These are phyloP conservation scores for Geranospiza caerulescens DNA, from an alignment of 2,797 vertebrate genomes.

Conservation along the genomic window DNA sequence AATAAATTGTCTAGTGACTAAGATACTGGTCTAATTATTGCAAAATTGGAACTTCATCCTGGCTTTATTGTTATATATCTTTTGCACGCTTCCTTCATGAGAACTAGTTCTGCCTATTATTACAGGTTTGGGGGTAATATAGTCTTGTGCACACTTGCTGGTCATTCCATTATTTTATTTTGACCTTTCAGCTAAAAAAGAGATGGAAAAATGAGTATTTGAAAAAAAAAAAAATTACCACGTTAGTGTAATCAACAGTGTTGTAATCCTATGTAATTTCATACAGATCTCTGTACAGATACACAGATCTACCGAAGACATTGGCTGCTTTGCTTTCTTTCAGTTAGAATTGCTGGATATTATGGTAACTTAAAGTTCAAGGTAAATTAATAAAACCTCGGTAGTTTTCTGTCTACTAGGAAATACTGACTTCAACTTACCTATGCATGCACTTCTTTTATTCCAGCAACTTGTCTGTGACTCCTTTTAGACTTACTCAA, in stretches of 20 bases:
- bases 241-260: neutral
- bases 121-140: neutral
- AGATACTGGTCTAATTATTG: neutral
- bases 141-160: neutral
- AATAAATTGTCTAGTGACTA: neutral
- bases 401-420: neutral
- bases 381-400: neutral
- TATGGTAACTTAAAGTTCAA: neutral
- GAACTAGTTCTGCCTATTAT: neutral
- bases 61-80: neutral
- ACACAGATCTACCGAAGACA: neutral
- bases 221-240: neutral
- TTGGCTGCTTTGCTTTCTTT: neutral
- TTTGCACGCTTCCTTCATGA: neutral
- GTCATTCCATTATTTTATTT: neutral
- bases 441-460: neutral
- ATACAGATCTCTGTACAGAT: neutral
- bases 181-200: neutral
- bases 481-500: neutral
- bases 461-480: neutral
- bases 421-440: neutral
- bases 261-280: neutral
- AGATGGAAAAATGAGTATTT: neutral
- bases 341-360: neutral
- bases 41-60: neutral